Base-by-base conservation (phyloP, 2,113 vertebrate genomes). In the Cynopterus brachyotis region DNA sequence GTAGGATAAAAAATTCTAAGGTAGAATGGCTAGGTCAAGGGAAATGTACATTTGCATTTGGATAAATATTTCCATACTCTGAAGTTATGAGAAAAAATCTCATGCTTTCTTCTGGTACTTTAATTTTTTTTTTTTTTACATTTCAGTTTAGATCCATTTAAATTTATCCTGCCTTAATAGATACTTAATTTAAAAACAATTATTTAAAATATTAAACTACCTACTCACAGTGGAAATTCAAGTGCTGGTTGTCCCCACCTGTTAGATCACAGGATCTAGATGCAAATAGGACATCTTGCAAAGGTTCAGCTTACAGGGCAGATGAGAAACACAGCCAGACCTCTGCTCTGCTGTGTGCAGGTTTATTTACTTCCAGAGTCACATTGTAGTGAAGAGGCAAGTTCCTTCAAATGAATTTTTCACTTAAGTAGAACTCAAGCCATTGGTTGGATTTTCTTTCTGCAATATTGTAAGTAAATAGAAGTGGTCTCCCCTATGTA, bases 281-380 rank as follows among this genome's bases (percentile, higher is more conserved):
- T 83, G 79, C 92, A 94, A 75, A 95, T 59, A 97, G 92, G 87
- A 55, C 35, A 8, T 2, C 83, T 62, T 37, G 45, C 45, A 15
- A 45, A 69, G 96, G 79, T 19, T 96, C 94, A 62, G 53, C 47
- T 97, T 97, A 96, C 97, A 11, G 45, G 5, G 93, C 37, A 42
- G 69, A 47, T 19, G 60, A 91, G 32, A 40, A 37, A 35, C 40
- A 35, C 1, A 92, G 59, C 87, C 30, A 79, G 91, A 37, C 42
- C 20, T 55, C 79, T 45, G 67, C 45, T 55, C 19, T 0, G 4
- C 20, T 26, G 22, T 9, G 50, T 30, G 9, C 8, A 0, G 45
- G 62, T 37, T 37, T 37, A 20, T 66, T 37, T 20, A 19, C 70
- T 94, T 87, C 57, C 91, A 45, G 91, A 81, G 35, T 81, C 70